Conservation (phyloP, 2,888 invertebrate genomes). For the Aricia artaxerxes region DNA sequence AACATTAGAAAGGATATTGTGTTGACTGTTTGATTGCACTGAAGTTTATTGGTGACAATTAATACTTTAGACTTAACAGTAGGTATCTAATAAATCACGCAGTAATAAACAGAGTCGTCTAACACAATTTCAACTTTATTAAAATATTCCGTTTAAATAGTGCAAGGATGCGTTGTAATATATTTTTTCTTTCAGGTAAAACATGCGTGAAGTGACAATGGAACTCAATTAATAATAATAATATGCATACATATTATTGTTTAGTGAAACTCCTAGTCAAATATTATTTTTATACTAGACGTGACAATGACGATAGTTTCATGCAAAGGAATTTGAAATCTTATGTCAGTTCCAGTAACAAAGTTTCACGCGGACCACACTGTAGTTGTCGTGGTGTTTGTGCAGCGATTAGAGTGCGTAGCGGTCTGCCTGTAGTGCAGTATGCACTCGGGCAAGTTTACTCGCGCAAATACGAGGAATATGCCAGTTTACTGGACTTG, state of each 20-base stretch:
- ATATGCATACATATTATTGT: not conserved
- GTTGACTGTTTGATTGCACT: too few relatives aligned
- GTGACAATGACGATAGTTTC: not conserved
- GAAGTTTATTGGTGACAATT: too few relatives aligned
- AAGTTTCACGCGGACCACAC: conserved; percentile 44
- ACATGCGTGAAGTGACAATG: too few relatives aligned
- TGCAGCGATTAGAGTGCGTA: conserved; percentile 50
- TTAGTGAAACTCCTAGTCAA: not conserved
- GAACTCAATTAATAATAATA: not conserved
- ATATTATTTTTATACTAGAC: not conserved
- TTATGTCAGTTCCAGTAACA: conserved; percentile 10
- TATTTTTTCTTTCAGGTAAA: too few relatives aligned
- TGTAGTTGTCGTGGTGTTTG: conserved; percentile 48
- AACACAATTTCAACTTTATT: too few relatives aligned
- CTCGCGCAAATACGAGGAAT: conserved; percentile 17
- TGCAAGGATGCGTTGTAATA: too few relatives aligned
- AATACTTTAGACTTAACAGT: too few relatives aligned
- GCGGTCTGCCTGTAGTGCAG: conserved; percentile 42
- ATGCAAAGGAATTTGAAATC: not conserved
- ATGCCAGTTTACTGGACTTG: conserved; percentile 1
- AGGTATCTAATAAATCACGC: too few relatives aligned
- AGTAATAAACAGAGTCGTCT: too few relatives aligned
- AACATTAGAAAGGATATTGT: too few relatives aligned
- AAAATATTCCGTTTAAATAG: too few relatives aligned
- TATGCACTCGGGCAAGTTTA: not conserved